Percentiles rank a stretch among this genome's conserved stretches.
Conservation (phyloP, 2,888 invertebrate species). For the Diloba caeruleocephala region DNA sequence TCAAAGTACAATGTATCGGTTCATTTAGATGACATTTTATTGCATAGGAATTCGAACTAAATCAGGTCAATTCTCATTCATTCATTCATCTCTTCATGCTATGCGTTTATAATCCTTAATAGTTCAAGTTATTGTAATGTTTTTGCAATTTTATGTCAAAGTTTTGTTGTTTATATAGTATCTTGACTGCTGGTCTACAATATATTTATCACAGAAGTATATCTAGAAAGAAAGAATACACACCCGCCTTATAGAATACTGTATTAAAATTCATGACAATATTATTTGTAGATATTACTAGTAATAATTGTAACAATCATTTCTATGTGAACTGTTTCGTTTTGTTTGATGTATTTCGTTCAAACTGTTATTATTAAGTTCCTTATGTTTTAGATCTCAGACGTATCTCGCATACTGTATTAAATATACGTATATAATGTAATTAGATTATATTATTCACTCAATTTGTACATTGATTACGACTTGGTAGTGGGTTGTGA, state of each 20-base stretch:
- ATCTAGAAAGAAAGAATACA: slow-evolving; percentile 33
- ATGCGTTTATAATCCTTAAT: too few relatives aligned
- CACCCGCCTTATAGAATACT: slow-evolving; percentile 58
- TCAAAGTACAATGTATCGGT: too few relatives aligned
- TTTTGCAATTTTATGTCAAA: too few relatives aligned
- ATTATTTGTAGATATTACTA: slow-evolving; percentile 71
- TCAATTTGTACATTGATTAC: slow-evolving; percentile 57
- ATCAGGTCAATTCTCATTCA: too few relatives aligned
- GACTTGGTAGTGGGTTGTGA: slow-evolving; percentile 74
- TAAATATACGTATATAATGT: slow-evolving; percentile 61
- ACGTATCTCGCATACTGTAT: slow-evolving; percentile 75
- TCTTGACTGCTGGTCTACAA: neutral
- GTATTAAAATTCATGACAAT: slow-evolving; percentile 80
- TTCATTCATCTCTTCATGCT: too few relatives aligned
- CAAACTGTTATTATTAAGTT: slow-evolving; percentile 68
- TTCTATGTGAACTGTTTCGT: slow-evolving; percentile 57
- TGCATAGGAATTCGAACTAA: too few relatives aligned
- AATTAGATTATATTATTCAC: slow-evolving; percentile 54
- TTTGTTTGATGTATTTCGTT: slow-evolving; percentile 62
- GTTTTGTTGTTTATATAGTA: neutral
- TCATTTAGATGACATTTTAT: too few relatives aligned
- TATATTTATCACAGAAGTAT: neutral
- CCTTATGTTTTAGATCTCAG: slow-evolving; percentile 83
- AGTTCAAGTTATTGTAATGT: too few relatives aligned
- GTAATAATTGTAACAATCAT: slow-evolving; percentile 47